These are phyloP conservation scores for Aphelenchoides besseyi DNA, from an alignment of 1,140 invertebrate genomes.

Conservation along the genomic window DNA sequence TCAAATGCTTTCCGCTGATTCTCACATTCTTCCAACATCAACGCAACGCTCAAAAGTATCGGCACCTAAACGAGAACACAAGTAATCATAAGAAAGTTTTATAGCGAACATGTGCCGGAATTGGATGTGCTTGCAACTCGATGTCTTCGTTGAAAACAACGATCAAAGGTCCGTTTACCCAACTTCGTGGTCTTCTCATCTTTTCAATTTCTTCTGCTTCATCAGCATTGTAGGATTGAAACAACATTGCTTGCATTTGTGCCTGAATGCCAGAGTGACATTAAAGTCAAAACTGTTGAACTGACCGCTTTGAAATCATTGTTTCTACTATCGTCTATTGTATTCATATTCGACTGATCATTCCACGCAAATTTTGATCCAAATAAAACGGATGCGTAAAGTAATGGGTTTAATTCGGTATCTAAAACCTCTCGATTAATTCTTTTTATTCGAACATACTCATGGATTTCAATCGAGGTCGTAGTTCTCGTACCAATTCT, in stretches of 20 bases:
- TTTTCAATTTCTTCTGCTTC: background rate
- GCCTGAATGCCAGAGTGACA: background rate
- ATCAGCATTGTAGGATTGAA: background rate
- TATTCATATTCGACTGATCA: background rate
- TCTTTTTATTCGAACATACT: background rate
- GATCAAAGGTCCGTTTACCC: constrained; percentile 10
- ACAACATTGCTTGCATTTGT: background rate
- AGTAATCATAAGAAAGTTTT: background rate
- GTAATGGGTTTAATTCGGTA: background rate
- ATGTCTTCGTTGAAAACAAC: constrained; percentile 22
- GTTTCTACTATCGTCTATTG: background rate
- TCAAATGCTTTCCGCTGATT: background rate
- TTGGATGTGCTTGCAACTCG: constrained; percentile 22
- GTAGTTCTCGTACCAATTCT: background rate
- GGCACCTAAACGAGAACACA: background rate
- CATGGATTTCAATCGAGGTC: background rate
- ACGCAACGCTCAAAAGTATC: constrained; percentile 1
- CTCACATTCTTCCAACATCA: background rate
- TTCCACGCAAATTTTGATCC: background rate
- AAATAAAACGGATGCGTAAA: constrained; percentile 11
- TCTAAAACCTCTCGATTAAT: background rate
- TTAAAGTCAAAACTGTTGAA: constrained; percentile 13
- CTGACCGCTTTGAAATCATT: no score
- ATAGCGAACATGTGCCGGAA: constrained; percentile 23
- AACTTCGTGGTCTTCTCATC: background rate